Conservation (phyloP, 2,113 vertebrate genomes). For the Pedionomus torquatus region DNA sequence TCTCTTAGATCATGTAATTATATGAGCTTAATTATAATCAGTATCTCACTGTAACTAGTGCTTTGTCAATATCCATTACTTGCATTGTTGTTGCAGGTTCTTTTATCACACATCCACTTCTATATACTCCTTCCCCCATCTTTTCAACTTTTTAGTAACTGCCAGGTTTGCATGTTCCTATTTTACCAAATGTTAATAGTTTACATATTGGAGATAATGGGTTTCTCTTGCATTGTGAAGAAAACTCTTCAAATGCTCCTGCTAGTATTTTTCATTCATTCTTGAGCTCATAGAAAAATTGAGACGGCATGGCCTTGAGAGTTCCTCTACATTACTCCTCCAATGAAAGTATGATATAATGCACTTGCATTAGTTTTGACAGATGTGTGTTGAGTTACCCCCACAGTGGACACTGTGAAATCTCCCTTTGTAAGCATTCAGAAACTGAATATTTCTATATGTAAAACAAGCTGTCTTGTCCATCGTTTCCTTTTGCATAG, state of each 20-base stretch:
- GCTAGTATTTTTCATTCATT: background rate
- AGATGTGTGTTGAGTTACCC: background rate
- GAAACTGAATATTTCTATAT: background rate
- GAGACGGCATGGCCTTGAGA: background rate
- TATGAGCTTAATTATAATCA: constrained; percentile 55
- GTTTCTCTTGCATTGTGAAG: background rate
- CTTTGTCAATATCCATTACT: constrained; percentile 34
- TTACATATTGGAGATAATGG: background rate
- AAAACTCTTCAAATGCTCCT: background rate
- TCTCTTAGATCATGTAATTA: constrained; percentile 61
- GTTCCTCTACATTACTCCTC: background rate
- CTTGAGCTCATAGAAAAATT: background rate
- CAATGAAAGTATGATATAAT: background rate
- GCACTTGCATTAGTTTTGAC: background rate
- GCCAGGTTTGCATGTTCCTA: background rate
- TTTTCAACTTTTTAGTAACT: background rate
- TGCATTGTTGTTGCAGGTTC: background rate
- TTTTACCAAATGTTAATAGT: background rate
- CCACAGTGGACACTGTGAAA: background rate
- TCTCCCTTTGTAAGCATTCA: background rate
- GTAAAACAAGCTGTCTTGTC: background rate
- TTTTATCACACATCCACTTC: background rate
- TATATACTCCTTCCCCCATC: background rate
- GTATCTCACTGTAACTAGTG: background rate
- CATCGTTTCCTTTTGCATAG: background rate